Conservation (phyloP, 2,888 invertebrate genomes). For the Drosophila nr. perissopoda region DNA sequence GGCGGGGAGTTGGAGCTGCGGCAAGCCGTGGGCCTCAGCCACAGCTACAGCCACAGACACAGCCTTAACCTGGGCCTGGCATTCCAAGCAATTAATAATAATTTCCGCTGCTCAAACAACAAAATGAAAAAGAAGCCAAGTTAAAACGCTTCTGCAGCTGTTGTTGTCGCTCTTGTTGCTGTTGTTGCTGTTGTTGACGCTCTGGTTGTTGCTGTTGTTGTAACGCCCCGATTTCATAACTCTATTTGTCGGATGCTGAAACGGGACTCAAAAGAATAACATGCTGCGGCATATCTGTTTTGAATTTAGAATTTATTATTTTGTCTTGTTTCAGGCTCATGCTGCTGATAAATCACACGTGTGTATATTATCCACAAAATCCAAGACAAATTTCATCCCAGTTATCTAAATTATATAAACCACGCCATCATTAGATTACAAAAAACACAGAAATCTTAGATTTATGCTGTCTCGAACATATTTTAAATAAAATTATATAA, state of each 20-base stretch:
- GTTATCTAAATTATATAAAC: not conserved
- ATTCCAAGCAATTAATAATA: constrained; percentile 82
- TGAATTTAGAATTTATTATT: constrained; percentile 32
- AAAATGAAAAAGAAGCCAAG: constrained; percentile 40
- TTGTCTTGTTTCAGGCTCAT: constrained; percentile 7
- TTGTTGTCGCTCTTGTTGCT: constrained; percentile 1
- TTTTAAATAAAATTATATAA: not conserved
- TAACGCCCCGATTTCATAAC: constrained; percentile 36
- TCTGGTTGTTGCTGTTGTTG: constrained; percentile 6
- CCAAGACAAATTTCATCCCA: not conserved
- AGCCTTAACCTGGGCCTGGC: constrained; percentile 40
- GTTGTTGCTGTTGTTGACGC: constrained; percentile 11
- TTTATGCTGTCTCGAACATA: not conserved
- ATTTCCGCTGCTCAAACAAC: constrained; percentile 72
- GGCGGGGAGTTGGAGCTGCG: constrained; percentile 9
- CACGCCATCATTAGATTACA: not conserved
- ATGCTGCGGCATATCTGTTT: constrained; percentile 15
- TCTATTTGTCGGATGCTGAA: constrained; percentile 54
- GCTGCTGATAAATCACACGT: not conserved
- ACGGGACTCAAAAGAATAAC: constrained; percentile 15
- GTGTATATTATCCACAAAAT: not conserved
- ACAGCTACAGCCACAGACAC: not conserved
- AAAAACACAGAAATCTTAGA: not conserved
- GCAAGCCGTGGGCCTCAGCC: constrained; percentile 14
- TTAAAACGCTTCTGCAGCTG: constrained; percentile 48